Evolutionary conservation across 64 coral and sea anemone species (phyloP).

Genomic region (Astreopora myriophthalma): DNA sequence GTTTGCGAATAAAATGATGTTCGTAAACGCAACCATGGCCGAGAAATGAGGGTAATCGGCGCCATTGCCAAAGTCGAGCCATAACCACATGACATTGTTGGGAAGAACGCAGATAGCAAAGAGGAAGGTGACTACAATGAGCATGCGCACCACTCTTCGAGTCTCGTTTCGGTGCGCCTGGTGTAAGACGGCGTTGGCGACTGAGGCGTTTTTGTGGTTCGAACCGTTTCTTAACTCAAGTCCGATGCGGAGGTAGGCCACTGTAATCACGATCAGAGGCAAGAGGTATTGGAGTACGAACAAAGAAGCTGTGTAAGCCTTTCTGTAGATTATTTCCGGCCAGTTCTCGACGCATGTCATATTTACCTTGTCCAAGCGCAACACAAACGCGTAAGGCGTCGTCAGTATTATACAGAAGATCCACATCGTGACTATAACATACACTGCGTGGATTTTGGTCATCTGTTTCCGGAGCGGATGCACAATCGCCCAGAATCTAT

Average conservation of each 20-base stretch:
- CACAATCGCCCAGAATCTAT: constrained; percentile 91
- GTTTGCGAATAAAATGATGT: constrained; percentile 92
- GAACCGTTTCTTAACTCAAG: constrained; percentile 74
- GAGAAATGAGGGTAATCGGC: constrained; percentile 66
- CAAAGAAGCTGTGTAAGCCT: constrained; percentile 83
- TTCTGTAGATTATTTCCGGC: constrained; percentile 60
- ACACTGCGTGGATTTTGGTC: constrained; percentile 61
- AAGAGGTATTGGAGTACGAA: constrained; percentile 90
- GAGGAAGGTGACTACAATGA: constrained; percentile 87
- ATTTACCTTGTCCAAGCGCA: constrained; percentile 30
- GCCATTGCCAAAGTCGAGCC: constrained; percentile 93
- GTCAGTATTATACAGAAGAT: constrained; percentile 52
- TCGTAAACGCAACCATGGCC: constrained; percentile 79
- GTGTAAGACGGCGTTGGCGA: constrained; percentile 64
- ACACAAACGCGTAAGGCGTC: constrained; percentile 63
- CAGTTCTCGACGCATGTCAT: constrained; percentile 73
- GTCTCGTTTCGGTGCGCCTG: constrained; percentile 86
- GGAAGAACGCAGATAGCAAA: constrained; percentile 96
- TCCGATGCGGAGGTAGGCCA: constrained; percentile 80
- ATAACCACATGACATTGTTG: constrained; percentile 97
- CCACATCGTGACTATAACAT: constrained; percentile 77
- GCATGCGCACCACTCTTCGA: constrained; percentile 95
- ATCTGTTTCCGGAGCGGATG: constrained; percentile 87
- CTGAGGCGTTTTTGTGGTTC: background rate
- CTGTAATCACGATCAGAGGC: constrained; percentile 70